Percentiles rank a stretch among this genome's conserved stretches.
Conservation (phyloP, 2,113 vertebrate species). For the Vulpes vulpes region DNA sequence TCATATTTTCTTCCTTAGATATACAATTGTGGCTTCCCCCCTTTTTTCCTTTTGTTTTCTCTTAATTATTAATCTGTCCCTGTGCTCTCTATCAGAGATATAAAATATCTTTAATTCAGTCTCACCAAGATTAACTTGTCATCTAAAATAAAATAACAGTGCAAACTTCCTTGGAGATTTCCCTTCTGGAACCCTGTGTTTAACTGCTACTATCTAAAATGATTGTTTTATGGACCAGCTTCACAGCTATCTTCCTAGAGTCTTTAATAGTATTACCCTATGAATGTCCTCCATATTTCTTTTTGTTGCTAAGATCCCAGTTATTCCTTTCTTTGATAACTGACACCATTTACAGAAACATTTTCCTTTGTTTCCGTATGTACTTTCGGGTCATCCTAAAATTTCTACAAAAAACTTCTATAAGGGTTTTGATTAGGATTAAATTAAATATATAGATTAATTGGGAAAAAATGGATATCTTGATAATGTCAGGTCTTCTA, state of each 20-base stretch:
- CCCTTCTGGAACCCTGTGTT: not conserved
- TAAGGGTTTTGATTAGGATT: not conserved
- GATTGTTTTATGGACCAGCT: not conserved
- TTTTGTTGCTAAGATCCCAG: not conserved
- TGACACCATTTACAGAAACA: not conserved
- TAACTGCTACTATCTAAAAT: not conserved
- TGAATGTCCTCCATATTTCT: not conserved
- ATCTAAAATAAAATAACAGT: not conserved
- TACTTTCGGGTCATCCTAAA: not conserved
- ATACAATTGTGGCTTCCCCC: not conserved
- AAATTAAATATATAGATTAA: not conserved
- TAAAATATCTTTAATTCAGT: conserved; percentile 10
- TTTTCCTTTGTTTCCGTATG: not conserved
- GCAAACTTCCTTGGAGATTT: not conserved
- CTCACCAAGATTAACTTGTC: not conserved
- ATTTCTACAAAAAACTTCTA: not conserved
- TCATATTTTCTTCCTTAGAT: not conserved
- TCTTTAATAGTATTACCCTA: not conserved
- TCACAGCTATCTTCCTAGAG: not conserved
- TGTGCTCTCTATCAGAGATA: not conserved
- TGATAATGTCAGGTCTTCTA: not conserved
- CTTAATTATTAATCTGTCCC: not conserved
- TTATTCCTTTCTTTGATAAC: not conserved
- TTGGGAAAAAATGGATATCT: not conserved
- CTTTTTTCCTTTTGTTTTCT: not conserved